Conservation (phyloP, 2,888 invertebrate genomes). For the Ariolimax columbianus region DNA sequence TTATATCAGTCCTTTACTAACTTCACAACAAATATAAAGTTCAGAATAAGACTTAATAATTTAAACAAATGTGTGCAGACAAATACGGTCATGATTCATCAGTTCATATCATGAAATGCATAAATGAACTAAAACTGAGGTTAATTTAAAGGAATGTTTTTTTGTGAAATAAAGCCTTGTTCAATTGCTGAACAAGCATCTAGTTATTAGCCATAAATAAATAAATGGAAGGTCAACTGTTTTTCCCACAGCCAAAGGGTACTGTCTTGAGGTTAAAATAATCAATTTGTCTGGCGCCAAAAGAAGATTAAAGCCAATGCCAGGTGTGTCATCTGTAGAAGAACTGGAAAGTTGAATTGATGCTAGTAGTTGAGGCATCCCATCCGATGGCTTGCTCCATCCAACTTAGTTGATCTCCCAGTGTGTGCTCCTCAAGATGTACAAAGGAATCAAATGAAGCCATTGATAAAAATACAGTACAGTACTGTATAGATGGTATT, state of each 20-base stretch:
- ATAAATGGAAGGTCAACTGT: neutral
- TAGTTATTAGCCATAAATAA: constrained; percentile 5
- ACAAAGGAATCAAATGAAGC: too few relatives aligned
- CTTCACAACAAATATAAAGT: too few relatives aligned
- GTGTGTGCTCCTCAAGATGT: too few relatives aligned
- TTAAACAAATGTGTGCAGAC: too few relatives aligned
- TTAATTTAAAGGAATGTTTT: constrained; percentile 2
- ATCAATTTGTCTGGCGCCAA: neutral
- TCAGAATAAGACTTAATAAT: too few relatives aligned
- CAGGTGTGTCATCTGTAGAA: neutral
- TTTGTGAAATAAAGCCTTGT: too few relatives aligned
- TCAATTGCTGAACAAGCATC: neutral
- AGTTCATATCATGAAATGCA: neutral
- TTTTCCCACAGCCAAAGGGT: constrained; percentile 9
- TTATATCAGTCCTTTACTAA: too few relatives aligned
- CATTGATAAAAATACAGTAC: too few relatives aligned
- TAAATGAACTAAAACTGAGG: neutral
- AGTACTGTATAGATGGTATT: too few relatives aligned
- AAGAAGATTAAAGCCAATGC: neutral
- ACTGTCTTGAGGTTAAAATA: neutral
- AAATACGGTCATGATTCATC: neutral
- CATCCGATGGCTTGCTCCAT: neutral
- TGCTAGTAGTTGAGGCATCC: neutral
- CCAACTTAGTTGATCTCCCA: neutral
- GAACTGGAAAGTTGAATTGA: neutral